A percentile compares a stretch with the other conserved stretches of the same genome.
Conservation (phyloP, 2,888 invertebrate genomes). For the Drosophila setosimentum region DNA sequence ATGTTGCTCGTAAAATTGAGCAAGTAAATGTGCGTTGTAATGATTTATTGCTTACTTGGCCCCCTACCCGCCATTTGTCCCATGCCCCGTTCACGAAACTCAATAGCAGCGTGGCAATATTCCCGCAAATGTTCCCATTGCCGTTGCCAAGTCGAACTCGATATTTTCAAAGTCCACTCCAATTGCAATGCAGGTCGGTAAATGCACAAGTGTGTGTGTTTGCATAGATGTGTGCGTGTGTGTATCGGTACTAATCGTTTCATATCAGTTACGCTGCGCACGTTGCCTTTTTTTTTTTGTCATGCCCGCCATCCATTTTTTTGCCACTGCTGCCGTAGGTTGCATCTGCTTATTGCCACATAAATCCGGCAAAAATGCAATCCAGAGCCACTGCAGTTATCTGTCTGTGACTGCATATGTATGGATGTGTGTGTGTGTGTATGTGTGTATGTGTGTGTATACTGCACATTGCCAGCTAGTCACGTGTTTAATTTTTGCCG, state of each 20-base stretch:
- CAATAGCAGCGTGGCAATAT: slow-evolving; percentile 54
- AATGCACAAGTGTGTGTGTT: slow-evolving; percentile 3
- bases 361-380: slow-evolving; percentile 75
- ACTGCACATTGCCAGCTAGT: slow-evolving; percentile 42
- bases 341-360: slow-evolving; percentile 80
- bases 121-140: slow-evolving; percentile 10
- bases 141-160: slow-evolving; percentile 53
- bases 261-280: slow-evolving; percentile 76
- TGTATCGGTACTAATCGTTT: slow-evolving; percentile 65
- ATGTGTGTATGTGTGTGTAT: slow-evolving; percentile 22
- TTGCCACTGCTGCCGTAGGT: slow-evolving; percentile 45
- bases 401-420: slow-evolving; percentile 18
- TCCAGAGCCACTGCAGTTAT: slow-evolving; percentile 51
- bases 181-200: slow-evolving; percentile 48
- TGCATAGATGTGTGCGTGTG: slow-evolving; percentile 11
- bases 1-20: slow-evolving; percentile 56
- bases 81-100: slow-evolving; percentile 40
- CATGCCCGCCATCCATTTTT: slow-evolving; percentile 50
- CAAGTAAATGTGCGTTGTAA: slow-evolving; percentile 77
- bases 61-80: not conserved
- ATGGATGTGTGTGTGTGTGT: slow-evolving; percentile 13
- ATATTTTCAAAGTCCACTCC: slow-evolving; percentile 63
- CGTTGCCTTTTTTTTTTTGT: slow-evolving; percentile 60
- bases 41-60: slow-evolving; percentile 74
- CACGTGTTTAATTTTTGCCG: slow-evolving; percentile 72